Base-by-base conservation (phyloP, 2,888 invertebrate genomes). In the Tubulanus polymorphus region DNA sequence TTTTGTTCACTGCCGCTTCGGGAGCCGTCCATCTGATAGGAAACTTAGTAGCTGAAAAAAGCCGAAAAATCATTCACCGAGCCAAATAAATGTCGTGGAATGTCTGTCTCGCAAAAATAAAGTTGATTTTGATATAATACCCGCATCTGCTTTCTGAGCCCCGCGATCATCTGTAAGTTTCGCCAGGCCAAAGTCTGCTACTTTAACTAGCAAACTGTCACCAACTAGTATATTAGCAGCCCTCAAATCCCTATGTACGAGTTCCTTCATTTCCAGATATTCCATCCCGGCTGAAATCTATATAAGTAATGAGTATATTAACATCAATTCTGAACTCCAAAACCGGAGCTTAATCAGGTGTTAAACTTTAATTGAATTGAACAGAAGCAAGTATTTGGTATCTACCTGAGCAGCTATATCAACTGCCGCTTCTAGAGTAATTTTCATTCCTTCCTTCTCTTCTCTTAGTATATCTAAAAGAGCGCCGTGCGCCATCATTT, bases 21-120 rank as follows among this genome's bases (percentile, higher is more conserved):
- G 95, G 95, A 1, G 95, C 93, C 5, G 96, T 96, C 96, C 96
- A 96, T 78, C 95, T 95, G 5, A 97, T 94, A 0, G 97, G 97
- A 82, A 99, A 97, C 62, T 95, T 85, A 1, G 95, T 93, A 8
- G 93, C 82, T 80, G 65, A 35, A 63, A 51, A n/a, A n/a, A n/a
- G n/a, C n/a, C n/a, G n/a, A n/a, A n/a, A n/a, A n/a, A n/a, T n/a
- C 45, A 26, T 45, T 45, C n/a, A n/a, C n/a, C 3, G 54, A 49
- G n/a, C n/a, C n/a, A n/a, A n/a, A n/a, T n/a, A n/a, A n/a, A n/a
- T n/a, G n/a, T n/a, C n/a, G n/a, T n/a, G n/a, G n/a, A n/a, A n/a
- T n/a, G n/a, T n/a, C n/a, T n/a, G n/a, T n/a, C n/a, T n/a, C n/a
- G n/a, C 35, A 32, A 32, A n/a, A 32, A 32, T 10, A 32, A 32